These are phyloP conservation scores for Furcifer pardalis DNA, from an alignment of 2,797 vertebrate genomes.

Conservation along the genomic window DNA sequence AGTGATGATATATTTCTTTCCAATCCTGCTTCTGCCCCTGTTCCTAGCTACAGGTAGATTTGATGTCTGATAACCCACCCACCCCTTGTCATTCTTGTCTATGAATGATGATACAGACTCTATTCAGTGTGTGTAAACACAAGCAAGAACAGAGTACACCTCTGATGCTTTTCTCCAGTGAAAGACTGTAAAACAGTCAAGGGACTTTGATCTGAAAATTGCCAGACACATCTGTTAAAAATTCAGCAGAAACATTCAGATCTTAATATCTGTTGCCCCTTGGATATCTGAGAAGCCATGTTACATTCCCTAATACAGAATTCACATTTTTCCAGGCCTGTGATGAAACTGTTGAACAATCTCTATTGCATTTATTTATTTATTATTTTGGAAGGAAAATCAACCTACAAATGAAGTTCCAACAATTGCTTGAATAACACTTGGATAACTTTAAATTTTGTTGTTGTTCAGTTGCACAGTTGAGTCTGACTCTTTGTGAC, in stretches of 20 bases:
- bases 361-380: not conserved
- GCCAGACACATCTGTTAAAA: not conserved
- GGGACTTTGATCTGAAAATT: constrained; percentile 14
- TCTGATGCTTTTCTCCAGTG: not conserved
- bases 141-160: not conserved
- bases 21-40: not conserved
- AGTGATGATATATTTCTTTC: not conserved
- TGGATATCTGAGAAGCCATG: not conserved
- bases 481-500: too few species aligned
- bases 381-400: not conserved
- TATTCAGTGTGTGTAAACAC: not conserved
- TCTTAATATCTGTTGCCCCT: constrained; percentile 26
- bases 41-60: accelerated
- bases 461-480: too few species aligned
- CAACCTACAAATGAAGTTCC: not conserved
- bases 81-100: not conserved
- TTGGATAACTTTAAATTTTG: constrained; percentile 7
- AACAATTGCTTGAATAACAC: not conserved
- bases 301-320: not conserved
- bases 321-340: not conserved
- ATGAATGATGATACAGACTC: constrained; percentile 11
- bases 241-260: constrained; percentile 10
- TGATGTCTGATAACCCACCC: not conserved
- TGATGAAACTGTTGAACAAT: too few species aligned
- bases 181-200: constrained; percentile 18